Evolutionary conservation across 2,888 invertebrate genomes (phyloP).

Genomic region (Tetragonula carbonaria): DNA sequence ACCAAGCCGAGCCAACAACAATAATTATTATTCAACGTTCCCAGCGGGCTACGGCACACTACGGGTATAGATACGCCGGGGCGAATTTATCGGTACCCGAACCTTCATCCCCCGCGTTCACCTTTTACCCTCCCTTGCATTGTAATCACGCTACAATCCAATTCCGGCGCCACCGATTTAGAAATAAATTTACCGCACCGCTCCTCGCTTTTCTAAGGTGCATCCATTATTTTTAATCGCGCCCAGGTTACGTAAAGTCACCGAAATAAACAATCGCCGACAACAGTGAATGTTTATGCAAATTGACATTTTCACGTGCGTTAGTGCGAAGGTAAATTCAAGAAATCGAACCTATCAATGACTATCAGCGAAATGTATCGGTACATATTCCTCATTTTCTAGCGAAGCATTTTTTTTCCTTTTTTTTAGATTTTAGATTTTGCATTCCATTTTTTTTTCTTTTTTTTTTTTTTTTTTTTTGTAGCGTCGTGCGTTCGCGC

Average conservation of each 20-base stretch:
- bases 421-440: too few species aligned
- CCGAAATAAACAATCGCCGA: background rate
- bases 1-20: constrained; percentile 76
- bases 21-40: constrained; percentile 80
- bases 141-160: constrained; percentile 20
- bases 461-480: too few species aligned
- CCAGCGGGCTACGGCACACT: constrained; percentile 41
- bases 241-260: background rate
- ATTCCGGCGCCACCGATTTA: background rate
- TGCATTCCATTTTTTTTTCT: too few species aligned
- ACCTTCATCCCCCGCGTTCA: constrained; percentile 37
- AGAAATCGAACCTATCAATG: too few species aligned
- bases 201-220: background rate
- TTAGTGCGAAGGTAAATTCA: too few species aligned
- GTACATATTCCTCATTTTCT: too few species aligned
- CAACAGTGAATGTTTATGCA: background rate
- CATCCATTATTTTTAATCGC: background rate
- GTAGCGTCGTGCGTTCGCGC: too few species aligned
- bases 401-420: too few species aligned
- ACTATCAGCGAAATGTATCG: too few species aligned
- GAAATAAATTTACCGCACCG: background rate
- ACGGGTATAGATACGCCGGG: constrained; percentile 51
- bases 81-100: constrained; percentile 59
- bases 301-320: background rate
- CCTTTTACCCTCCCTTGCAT: constrained; percentile 11